phyloP scores from a whole-genome alignment of 2,113 vertebrate species.

The Serilophus lunatus region DNA sequence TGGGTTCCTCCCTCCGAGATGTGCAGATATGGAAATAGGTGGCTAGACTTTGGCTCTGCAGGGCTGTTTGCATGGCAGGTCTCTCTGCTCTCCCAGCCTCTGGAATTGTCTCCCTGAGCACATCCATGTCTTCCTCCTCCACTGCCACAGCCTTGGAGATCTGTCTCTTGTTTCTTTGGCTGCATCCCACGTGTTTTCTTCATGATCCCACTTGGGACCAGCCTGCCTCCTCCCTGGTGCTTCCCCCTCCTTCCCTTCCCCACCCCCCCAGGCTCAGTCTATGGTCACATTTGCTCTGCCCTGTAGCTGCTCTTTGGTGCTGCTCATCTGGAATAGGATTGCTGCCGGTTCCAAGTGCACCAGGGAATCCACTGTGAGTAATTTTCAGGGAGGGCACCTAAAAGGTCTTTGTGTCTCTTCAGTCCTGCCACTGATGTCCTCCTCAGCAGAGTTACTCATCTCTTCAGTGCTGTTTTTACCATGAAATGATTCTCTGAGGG shows the following conservation, averaged over 20 bases:
- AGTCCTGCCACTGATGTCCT: accelerated
- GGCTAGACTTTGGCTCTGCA: not conserved
- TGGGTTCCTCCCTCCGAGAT: not conserved
- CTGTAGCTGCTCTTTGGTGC: not conserved
- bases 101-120: not conserved
- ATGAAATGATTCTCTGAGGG: not conserved
- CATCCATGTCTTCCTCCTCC: not conserved
- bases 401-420: not conserved
- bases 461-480: not conserved
- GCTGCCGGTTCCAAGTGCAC: not conserved
- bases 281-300: not conserved
- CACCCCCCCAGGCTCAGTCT: not conserved
- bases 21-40: not conserved
- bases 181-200: not conserved
- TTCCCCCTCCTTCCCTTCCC: not conserved
- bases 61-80: not conserved
- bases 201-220: not conserved
- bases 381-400: not conserved
- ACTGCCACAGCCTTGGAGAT: not conserved
- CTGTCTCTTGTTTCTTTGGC: not conserved
- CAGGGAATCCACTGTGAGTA: not conserved
- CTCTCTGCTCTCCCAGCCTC: not conserved
- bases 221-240: not conserved
- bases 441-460: not conserved
- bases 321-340: not conserved